phyloP scores from a whole-genome alignment of 2,113 vertebrate genomes.

The Psilopogon haemacephalus region DNA sequence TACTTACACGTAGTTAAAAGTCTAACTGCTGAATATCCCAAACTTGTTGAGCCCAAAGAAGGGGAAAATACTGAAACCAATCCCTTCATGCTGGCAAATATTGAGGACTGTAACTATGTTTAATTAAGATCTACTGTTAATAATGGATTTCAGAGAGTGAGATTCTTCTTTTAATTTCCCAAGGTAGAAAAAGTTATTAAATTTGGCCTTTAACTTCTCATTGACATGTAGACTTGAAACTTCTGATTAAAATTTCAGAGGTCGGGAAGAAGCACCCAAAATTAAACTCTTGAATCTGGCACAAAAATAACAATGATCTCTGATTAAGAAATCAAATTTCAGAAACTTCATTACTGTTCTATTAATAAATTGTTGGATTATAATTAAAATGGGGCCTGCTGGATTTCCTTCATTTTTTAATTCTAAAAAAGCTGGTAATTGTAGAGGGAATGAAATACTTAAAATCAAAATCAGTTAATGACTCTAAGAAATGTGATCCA shows the following conservation, averaged over 20 bases:
- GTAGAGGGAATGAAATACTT: background rate
- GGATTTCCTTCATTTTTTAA: constrained; percentile 23
- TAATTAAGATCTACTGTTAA: constrained; percentile 81
- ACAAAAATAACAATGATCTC: constrained; percentile 53
- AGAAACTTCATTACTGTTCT: constrained; percentile 35
- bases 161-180: constrained; percentile 76
- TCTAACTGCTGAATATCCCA: background rate
- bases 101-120: constrained; percentile 63
- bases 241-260: constrained; percentile 78
- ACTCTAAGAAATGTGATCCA: background rate
- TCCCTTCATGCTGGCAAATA: constrained; percentile 59
- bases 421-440: constrained; percentile 7
- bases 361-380: constrained; percentile 30
- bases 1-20: constrained; percentile 60
- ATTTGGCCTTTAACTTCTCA: constrained; percentile 76
- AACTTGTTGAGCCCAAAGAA: constrained; percentile 40
- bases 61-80: constrained; percentile 55
- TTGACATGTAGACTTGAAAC: constrained; percentile 62
- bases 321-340: constrained; percentile 68
- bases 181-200: constrained; percentile 76
- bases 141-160: constrained; percentile 70
- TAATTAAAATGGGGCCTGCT: background rate
- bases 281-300: constrained; percentile 75
- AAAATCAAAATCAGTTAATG: background rate
- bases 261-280: constrained; percentile 55